phyloP scores from a whole-genome alignment of 2,797 vertebrate species.

The Sebastes nivosus region DNA sequence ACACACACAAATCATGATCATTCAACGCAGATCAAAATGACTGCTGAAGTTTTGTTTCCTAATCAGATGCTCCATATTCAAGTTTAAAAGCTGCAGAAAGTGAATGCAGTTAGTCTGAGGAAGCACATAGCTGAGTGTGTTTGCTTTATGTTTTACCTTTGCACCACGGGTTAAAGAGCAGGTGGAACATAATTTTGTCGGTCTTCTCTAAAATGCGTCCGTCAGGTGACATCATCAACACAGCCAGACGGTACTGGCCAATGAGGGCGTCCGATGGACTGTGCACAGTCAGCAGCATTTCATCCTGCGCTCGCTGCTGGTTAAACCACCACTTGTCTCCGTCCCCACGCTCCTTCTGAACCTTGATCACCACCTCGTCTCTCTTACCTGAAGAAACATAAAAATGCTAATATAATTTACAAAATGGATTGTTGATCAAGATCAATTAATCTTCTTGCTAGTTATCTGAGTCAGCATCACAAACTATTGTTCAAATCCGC shows the following conservation, averaged over 20 bases:
- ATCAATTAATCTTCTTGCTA: background rate
- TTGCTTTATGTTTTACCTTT: constrained; percentile 67
- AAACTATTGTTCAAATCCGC: background rate
- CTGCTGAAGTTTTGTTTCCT: background rate
- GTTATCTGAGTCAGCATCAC: background rate
- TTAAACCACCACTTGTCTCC: constrained; percentile 78
- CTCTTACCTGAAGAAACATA: constrained; percentile 62
- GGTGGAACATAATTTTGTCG: constrained; percentile 58
- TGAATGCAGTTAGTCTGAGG: background rate
- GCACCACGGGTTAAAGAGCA: constrained; percentile 86
- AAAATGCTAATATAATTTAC: background rate
- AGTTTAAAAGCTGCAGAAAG: background rate
- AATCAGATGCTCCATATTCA: background rate
- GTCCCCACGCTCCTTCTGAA: constrained; percentile 40
- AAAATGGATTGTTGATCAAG: background rate
- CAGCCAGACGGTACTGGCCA: constrained; percentile 72
- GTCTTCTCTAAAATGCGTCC: constrained; percentile 63
- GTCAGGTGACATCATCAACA: constrained; percentile 66
- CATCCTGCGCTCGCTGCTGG: constrained; percentile 68
- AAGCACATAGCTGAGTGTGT: background rate
- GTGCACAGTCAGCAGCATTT: constrained; percentile 76
- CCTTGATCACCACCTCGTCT: constrained; percentile 69
- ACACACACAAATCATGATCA: background rate
- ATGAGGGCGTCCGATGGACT: constrained; percentile 78
- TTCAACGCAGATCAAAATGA: background rate